phyloP scores from a whole-genome alignment of 1,140 invertebrate species.

The Ylistrum balloti region DNA sequence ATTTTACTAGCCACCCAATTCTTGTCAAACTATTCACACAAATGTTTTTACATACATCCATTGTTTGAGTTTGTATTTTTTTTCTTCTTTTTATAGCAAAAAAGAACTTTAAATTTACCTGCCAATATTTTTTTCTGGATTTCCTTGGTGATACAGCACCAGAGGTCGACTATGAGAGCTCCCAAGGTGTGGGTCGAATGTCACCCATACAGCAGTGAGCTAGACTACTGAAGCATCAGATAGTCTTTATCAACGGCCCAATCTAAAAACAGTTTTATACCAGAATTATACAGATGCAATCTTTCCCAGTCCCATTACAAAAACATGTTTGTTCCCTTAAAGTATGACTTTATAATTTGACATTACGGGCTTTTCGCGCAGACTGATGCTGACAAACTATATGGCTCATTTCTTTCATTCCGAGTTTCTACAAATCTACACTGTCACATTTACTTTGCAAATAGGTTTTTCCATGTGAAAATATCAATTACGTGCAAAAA shows the following conservation, averaged over 20 bases:
- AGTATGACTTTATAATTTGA: constrained; percentile 40
- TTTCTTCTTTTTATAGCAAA: background rate
- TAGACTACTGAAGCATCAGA: background rate
- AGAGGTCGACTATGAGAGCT: background rate
- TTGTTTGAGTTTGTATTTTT: background rate
- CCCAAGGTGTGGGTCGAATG: background rate
- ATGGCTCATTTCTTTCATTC: constrained; percentile 18
- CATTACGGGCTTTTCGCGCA: background rate
- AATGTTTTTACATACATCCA: background rate
- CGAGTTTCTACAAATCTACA: background rate
- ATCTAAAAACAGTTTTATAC: constrained; percentile 36
- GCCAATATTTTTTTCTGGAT: background rate
- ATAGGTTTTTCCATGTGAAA: constrained; percentile 39
- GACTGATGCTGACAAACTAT: background rate
- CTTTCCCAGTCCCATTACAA: constrained; percentile 16
- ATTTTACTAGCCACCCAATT: background rate
- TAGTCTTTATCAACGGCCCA: background rate
- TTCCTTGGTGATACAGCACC: background rate
- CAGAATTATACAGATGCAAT: constrained; percentile 26
- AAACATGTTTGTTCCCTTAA: constrained; percentile 39
- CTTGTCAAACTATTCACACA: background rate
- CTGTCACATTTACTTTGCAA: constrained; percentile 19
- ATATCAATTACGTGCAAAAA: constrained; percentile 11
- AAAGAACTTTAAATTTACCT: background rate
- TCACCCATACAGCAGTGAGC: background rate